A percentile compares a stretch with the other conserved stretches of the same genome.
These are phyloP conservation scores for Malurus alboscapulatus DNA, from an alignment of 2,113 vertebrate species.

Conservation along the genomic window DNA sequence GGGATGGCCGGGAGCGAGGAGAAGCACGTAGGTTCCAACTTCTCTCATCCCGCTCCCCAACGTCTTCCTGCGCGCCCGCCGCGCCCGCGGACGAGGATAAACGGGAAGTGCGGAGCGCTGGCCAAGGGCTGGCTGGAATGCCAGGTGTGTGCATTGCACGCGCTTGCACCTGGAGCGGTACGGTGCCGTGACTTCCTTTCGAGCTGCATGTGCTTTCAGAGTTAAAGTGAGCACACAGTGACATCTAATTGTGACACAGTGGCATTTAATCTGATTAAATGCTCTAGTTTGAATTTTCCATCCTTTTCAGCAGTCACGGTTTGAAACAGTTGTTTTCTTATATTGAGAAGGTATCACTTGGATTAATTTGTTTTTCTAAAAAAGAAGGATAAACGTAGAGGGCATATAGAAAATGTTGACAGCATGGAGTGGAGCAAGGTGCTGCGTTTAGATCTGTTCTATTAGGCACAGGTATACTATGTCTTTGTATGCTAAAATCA, in stretches of 20 bases:
- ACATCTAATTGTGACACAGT: constrained; percentile 43
- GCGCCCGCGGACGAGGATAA: fast-evolving
- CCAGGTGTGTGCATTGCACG: not conserved
- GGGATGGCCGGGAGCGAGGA: not conserved
- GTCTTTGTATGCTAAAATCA: not conserved
- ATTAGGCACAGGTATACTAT: not conserved
- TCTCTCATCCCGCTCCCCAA: not conserved
- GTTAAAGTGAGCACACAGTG: constrained; percentile 10
- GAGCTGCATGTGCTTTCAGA: not conserved
- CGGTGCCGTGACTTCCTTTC: not conserved
- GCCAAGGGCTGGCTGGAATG: fast-evolving
- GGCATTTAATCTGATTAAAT: constrained; percentile 16
- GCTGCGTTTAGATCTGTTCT: not conserved
- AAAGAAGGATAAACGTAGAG: fast-evolving
- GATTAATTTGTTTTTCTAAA: not conserved
- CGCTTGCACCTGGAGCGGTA: not conserved
- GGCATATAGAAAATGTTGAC: not conserved
- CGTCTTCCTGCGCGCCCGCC: not conserved
- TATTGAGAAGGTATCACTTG: not conserved
- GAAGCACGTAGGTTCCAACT: not conserved
- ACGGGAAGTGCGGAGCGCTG: not conserved
- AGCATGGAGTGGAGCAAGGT: not conserved
- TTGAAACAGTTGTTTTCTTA: not conserved
- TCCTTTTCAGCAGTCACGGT: not conserved
- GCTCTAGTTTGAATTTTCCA: not conserved